Base-by-base conservation (phyloP, 2,888 invertebrate species). In the Stenoptilia bipunctidactyla region DNA sequence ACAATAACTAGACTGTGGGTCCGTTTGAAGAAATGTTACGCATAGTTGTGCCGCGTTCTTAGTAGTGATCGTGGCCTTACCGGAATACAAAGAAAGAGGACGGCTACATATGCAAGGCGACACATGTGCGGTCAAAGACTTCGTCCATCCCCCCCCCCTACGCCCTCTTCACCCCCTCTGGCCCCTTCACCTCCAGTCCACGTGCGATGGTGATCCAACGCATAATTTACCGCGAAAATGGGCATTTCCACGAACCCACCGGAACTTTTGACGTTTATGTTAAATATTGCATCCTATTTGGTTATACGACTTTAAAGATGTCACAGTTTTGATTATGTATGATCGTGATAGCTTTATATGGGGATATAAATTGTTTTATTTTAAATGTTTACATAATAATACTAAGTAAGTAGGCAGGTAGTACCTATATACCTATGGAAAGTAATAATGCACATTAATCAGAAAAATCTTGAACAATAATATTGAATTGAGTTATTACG, bases 91-190 rank as follows among this genome's bases (percentile, higher is more conserved):
- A 80, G 65, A 55, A 56, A 51, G 13, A 34, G 49, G 54, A 56
- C 20, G 61, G 58, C 59, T 61, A 57, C 66, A 67, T 75, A 76
- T 72, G 74, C 76, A 75, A 61, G 71, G 53, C 76, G 61, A 62
- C 66, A 62, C 66, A 58, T 56, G 58, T 50, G 66, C 76, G 80
- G 80, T 79, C 79, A 77, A 56, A 72, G 79, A 76, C 79, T 70
- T 20, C 20, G 3, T 20, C 4, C 4, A 8, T 20, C 3, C 20
- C 20, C 8, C 8, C 20, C 8, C 69, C 66, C 50, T 47, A 49
- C 43, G 51, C 45, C 45, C 45, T 40, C 44, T 49, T 42, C 48
- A 41, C 42, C 46, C 51, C 52, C 35, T 43, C 48, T 48, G 41
- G 41, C 46, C 51, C 52, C 35, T 43, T 48, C 49, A 47, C 53